phyloP scores from a whole-genome alignment of 1,140 invertebrate genomes.

The Papilio glaucus region DNA sequence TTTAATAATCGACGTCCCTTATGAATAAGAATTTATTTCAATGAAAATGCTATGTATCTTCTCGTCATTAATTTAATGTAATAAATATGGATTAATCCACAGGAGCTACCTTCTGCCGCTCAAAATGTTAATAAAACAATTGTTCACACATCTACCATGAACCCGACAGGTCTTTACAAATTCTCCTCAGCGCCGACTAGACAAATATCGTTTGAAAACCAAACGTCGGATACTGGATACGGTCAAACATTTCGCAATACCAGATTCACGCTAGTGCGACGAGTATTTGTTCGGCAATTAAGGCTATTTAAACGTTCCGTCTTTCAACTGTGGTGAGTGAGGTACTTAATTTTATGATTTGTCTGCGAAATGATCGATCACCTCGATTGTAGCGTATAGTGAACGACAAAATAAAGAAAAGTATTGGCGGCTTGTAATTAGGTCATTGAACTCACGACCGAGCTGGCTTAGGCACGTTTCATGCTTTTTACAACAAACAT shows the following conservation, averaged over 20 bases:
- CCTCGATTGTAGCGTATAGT: not conserved
- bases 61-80: no score
- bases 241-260: slow-evolving; percentile 71
- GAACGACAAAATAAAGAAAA: slow-evolving; percentile 28
- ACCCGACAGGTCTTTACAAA: not conserved
- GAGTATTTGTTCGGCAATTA: slow-evolving; percentile 72
- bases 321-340: slow-evolving; percentile 58
- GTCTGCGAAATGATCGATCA: slow-evolving; percentile 38
- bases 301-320: slow-evolving; percentile 71
- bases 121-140: not conserved
- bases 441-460: slow-evolving; percentile 7
- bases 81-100: no score
- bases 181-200: not conserved
- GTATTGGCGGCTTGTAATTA: not conserved
- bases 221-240: slow-evolving; percentile 20
- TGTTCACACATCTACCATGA: not conserved
- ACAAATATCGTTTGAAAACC: slow-evolving; percentile 25
- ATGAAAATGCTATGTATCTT: no score
- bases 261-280: slow-evolving; percentile 43
- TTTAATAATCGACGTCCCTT: no score
- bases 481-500: no score
- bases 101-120: not conserved
- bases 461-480: not conserved
- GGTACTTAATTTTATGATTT: slow-evolving; percentile 36
- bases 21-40: no score